Conservation (phyloP, 1,140 invertebrate species). For the Coboldia fuscipes region DNA sequence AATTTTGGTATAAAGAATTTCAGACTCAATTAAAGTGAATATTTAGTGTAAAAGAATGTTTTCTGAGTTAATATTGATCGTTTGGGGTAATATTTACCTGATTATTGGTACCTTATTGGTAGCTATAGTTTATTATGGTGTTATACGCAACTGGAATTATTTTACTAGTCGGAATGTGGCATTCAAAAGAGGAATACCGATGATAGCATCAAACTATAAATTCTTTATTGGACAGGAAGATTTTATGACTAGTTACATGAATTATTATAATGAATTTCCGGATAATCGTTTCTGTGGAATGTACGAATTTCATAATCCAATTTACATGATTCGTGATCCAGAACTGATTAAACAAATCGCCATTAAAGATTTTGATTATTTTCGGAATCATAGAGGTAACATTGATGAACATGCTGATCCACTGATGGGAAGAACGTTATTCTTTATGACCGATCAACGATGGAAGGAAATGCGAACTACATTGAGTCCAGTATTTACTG, state of each 20-base stretch:
- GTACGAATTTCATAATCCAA: conserved; percentile 15
- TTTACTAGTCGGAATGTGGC: background rate
- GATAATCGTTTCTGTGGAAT: conserved; percentile 2
- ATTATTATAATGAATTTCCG: conserved; percentile 10
- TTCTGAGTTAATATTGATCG: too few species aligned
- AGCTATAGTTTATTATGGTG: background rate
- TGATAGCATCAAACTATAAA: conserved; percentile 11
- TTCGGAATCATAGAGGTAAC: conserved; percentile 28
- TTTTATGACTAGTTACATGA: conserved; percentile 11
- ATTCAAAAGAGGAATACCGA: conserved; percentile 2
- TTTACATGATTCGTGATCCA: conserved; percentile 30
- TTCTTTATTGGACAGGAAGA: conserved; percentile 7
- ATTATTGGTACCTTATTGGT: background rate
- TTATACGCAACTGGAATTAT: background rate
- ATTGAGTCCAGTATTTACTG: conserved; percentile 10
- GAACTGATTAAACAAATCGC: conserved; percentile 33
- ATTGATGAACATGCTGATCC: conserved; percentile 24
- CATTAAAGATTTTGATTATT: conserved; percentile 41
- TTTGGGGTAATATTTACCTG: too few species aligned
- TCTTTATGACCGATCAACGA: conserved; percentile 13
- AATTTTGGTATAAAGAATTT: too few species aligned
- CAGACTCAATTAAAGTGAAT: too few species aligned
- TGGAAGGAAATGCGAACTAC: conserved; percentile 11
- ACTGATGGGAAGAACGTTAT: conserved; percentile 25
- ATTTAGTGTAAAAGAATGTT: too few species aligned